These are phyloP conservation scores for Bugulina stolonifera DNA, from an alignment of 2,888 invertebrate genomes.

Conservation along the genomic window DNA sequence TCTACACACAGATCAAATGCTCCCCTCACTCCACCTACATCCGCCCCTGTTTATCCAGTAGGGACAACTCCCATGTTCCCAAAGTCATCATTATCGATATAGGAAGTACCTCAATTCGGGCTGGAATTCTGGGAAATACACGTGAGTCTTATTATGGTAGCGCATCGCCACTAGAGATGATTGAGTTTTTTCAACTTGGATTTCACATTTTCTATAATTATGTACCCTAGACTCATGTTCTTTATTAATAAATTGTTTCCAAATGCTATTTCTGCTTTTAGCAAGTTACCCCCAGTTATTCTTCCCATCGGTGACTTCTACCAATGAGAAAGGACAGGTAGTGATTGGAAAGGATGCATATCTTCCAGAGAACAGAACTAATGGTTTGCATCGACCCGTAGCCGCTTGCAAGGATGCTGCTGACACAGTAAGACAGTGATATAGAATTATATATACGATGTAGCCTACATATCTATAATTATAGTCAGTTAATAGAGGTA, in stretches of 20 bases:
- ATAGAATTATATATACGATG: too few species aligned
- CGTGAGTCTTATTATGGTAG: too few species aligned
- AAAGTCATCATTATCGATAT: constrained; percentile 59
- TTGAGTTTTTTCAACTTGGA: too few species aligned
- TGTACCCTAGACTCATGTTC: too few species aligned
- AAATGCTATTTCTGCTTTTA: too few species aligned
- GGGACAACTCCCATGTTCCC: constrained; percentile 41
- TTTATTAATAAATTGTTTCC: too few species aligned
- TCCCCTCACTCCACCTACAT: constrained; percentile 53
- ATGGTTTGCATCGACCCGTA: constrained; percentile 49
- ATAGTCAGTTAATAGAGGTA: too few species aligned
- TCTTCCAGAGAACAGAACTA: constrained; percentile 51
- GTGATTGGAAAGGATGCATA: constrained; percentile 55
- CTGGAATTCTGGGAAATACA: constrained; percentile 57
- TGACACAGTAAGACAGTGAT: constrained; percentile 52
- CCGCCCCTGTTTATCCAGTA: constrained; percentile 52
- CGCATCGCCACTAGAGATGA: too few species aligned
- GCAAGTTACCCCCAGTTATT: constrained; percentile 59
- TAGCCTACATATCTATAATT: too few species aligned
- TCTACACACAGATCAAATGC: constrained; percentile 56
- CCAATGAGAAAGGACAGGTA: constrained; percentile 46
- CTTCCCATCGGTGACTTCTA: constrained; percentile 58
- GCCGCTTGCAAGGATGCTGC: constrained; percentile 55
- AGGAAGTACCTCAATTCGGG: constrained; percentile 59
- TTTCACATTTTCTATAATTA: too few species aligned